Evolutionary conservation across 1,140 invertebrate species (phyloP), one percentile per base, ranked within the genome.

Genomic region (Pygmarrhopalites habei): DNA sequence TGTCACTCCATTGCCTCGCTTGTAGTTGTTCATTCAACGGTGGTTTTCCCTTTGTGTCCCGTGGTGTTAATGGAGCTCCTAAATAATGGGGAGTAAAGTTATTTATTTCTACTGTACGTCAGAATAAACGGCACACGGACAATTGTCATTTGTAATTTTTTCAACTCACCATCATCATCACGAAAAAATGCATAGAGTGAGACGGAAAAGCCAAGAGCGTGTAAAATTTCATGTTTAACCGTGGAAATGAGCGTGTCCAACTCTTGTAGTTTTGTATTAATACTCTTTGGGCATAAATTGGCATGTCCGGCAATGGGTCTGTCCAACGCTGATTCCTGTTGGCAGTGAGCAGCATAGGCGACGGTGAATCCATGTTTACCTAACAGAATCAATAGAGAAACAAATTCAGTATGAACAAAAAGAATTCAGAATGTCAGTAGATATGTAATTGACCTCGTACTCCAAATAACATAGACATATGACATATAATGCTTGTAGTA

Each of bases 221-320:
- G 96, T 1, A 98, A 79, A 74, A 99, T 98, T 77, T 99, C 96
- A 78, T 99, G 96, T 77, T 99, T 98, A 0, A 99, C 92, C 0
- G 95, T 98, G 25, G 94, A 95, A 65, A 98, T 78, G 1, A 98
- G 80, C 17, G 93, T 93, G 71, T 94, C 89, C 60, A 95, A 77
- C 72, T 99, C 94, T 72, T 96, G 89, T 30, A 85, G 83, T 73
- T 93, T 92, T 17, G 90, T 95, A 71, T 89, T 93, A 47, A 99
- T 88, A 71, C 90, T 92, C n/a, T 87, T 83, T 0, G 95, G 95
- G 74, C 96, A 99, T 56, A 99, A 84, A 80, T 98, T 99, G 1
- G 95, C 94, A 79, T 98, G 95, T 0, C 96, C 96, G 1, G 95
- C 96, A 57, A 99, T 95, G 1, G 96, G 96, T 70, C 93, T 83